Evolutionary conservation across 2,113 vertebrate genomes (phyloP), one percentile per base, ranked within the genome.

Genomic region (Oxygymnocypris stewartii): DNA sequence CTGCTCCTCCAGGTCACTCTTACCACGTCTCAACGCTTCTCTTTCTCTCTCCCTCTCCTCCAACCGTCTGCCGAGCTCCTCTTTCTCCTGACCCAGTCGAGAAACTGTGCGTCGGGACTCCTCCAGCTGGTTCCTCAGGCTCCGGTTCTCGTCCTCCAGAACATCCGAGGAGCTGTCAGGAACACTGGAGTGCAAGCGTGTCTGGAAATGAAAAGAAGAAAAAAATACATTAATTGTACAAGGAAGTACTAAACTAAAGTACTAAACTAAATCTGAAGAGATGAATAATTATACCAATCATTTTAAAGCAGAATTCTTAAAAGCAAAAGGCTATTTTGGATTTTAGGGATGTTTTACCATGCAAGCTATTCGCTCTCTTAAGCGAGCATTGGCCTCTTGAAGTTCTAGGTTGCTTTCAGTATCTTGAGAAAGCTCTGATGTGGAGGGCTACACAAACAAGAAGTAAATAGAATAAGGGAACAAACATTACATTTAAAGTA

Each of bases 1-100:
- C 93, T 99, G 96, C 87, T 98, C 98, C 90, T 99, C 97, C 91
- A 99, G 93, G 84, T 96, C 94, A 0, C 12, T 91, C 92, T 97
- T 98, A 87, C 95, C 91, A 0, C 94, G 90, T 69, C 92, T 94
- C 40, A 99, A 93, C 0, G 78, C 91, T 84, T 98, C 98, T 76
- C 96, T 95, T 93, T 99, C 97, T 89, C 91, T 92, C 73, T 95
- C 94, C 49, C 96, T 93, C 10, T 99, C 97, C 88, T 97, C 96
- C 51, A 94, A 90, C 3, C 96, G 94, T 0, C 63, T 87, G 51
- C 23, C 92, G 85, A 98, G 91, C 4, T 96, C 96, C 20, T 95
- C 96, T 28, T 94, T 94, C 92, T 98, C 98, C 90, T 97, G 95
- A 0, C 87, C 82, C 74, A 97, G 90, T 14, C 95, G 93, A 1